These are phyloP conservation scores for Papilio elwesi DNA, from an alignment of 2,888 invertebrate species.

Conservation along the genomic window DNA sequence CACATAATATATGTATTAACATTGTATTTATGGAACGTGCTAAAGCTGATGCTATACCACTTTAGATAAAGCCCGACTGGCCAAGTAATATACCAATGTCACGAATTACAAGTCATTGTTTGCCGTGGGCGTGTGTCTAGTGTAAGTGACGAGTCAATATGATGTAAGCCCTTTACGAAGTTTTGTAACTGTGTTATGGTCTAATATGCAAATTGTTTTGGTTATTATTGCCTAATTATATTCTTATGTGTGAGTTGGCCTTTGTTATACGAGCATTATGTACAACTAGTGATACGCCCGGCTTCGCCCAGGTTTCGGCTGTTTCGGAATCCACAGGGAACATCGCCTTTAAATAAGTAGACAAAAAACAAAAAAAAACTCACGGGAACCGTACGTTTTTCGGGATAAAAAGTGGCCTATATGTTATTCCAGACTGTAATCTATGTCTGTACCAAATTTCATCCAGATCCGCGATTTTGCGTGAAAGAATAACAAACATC, in stretches of 20 bases:
- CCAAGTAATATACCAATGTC: constrained; percentile 9
- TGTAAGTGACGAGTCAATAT: background rate
- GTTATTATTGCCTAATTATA: constrained; percentile 9
- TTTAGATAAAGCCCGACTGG: constrained; percentile 15
- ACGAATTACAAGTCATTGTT: constrained; percentile 24
- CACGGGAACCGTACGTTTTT: no score
- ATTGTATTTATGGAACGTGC: constrained; percentile 4
- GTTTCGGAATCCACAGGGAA: no score
- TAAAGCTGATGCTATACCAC: constrained; percentile 12
- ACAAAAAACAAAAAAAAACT: no score
- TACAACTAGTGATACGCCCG: no score
- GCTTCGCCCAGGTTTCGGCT: no score
- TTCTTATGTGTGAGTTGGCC: background rate
- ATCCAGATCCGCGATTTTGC: no score
- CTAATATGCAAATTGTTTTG: background rate
- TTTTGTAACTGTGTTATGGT: constrained; percentile 12
- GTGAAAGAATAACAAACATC: no score
- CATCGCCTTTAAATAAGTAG: no score
- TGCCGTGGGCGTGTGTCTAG: constrained; percentile 19
- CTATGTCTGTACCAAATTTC: no score
- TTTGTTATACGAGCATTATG: background rate
- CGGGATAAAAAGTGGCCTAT: no score
- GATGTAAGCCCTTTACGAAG: constrained; percentile 34
- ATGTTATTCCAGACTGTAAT: no score
- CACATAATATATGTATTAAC: no score